phyloP scores from a whole-genome alignment of 2,797 vertebrate genomes.

The Pteropus rufus region DNA sequence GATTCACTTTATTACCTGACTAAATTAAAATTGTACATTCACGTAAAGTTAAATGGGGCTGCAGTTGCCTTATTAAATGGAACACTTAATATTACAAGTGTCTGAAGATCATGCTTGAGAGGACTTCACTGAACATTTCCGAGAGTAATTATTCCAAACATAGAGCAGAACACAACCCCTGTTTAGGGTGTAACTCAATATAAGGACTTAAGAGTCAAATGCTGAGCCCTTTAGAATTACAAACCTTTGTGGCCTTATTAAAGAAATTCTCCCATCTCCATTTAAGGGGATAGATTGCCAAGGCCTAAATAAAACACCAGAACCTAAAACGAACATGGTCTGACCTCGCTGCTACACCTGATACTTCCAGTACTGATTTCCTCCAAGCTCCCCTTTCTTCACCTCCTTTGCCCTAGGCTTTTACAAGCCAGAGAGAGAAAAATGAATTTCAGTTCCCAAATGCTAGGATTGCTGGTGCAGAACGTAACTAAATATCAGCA shows the following conservation, averaged over 20 bases:
- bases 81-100: not conserved
- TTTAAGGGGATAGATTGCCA: constrained; percentile 4
- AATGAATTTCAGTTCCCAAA: constrained; percentile 77
- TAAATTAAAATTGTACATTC: not conserved
- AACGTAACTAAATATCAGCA: constrained; percentile 78
- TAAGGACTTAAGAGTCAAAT: constrained; percentile 31
- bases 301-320: not conserved
- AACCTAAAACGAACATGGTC: not conserved
- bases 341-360: not conserved
- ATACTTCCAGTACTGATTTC: not conserved
- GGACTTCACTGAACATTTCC: not conserved
- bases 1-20: not conserved
- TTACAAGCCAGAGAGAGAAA: constrained; percentile 71
- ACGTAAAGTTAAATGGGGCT: not conserved
- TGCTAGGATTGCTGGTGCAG: constrained; percentile 80
- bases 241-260: constrained; percentile 52
- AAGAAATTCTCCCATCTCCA: not conserved
- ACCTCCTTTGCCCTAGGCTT: constrained; percentile 51
- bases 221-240: not conserved
- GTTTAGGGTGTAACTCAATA: constrained; percentile 30
- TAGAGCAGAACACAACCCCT: not conserved
- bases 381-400: constrained; percentile 50
- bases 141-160: constrained; percentile 20
- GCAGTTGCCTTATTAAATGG: not conserved
- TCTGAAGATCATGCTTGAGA: not conserved